These are phyloP conservation scores for Cistogaster globosa DNA, from an alignment of 2,888 invertebrate species.

Conservation along the genomic window DNA sequence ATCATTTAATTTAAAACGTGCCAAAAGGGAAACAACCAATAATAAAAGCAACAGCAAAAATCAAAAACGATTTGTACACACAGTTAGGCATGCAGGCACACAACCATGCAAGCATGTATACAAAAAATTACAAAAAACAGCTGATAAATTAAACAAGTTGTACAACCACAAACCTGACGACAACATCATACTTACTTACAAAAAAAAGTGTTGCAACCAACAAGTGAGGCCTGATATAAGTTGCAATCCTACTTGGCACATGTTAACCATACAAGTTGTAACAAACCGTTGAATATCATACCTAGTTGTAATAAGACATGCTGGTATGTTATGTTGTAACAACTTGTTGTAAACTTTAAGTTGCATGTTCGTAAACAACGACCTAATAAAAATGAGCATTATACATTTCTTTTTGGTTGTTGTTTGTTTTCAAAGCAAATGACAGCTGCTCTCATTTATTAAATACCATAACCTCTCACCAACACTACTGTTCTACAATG, in stretches of 20 bases:
- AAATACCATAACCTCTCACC: constrained; percentile 45
- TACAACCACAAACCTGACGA: constrained; percentile 6
- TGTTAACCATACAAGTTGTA: constrained; percentile 7
- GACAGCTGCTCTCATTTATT: constrained; percentile 67
- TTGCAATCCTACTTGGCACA: neutral
- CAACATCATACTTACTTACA: constrained; percentile 7
- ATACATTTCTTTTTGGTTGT: constrained; percentile 11
- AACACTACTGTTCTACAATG: neutral
- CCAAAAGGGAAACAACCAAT: constrained; percentile 49
- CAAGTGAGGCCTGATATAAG: constrained; percentile 20
- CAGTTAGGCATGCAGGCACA: neutral
- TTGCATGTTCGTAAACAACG: constrained; percentile 36
- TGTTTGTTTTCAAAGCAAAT: constrained; percentile 37
- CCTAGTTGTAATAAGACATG: neutral
- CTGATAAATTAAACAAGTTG: constrained; percentile 24
- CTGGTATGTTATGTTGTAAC: neutral
- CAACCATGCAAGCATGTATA: constrained; percentile 22
- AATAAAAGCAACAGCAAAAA: constrained; percentile 13
- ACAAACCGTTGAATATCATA: neutral
- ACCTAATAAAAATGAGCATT: constrained; percentile 51
- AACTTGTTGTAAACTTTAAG: constrained; percentile 18
- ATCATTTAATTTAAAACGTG: constrained; percentile 70
- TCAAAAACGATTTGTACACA: neutral
- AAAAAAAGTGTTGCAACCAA: constrained; percentile 20
- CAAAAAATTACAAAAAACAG: constrained; percentile 25